phyloP scores from a whole-genome alignment of 2,888 invertebrate genomes.

The Tipula lateralis region DNA sequence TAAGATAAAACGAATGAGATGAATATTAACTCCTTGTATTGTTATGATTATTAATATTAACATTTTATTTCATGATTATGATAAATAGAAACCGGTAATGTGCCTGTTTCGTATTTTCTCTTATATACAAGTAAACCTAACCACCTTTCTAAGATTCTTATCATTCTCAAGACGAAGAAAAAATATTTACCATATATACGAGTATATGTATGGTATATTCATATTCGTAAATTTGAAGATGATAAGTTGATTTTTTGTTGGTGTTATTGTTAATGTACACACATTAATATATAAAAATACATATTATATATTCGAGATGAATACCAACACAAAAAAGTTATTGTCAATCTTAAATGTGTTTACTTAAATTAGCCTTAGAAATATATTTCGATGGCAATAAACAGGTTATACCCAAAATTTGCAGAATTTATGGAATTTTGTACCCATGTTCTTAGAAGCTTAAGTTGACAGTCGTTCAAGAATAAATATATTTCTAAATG shows the following conservation, averaged over 20 bases:
- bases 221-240: neutral
- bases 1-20: constrained; percentile 11
- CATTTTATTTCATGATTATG: constrained; percentile 19
- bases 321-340: neutral
- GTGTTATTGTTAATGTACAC: neutral
- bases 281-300: neutral
- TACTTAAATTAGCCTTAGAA: neutral
- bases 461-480: neutral
- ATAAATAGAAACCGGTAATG: constrained; percentile 24
- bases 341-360: neutral
- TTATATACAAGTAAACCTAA: neutral
- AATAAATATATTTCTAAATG: neutral
- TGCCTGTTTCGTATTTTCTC: neutral
- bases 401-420: neutral
- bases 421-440: neutral
- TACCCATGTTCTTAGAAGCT: neutral
- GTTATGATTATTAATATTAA: constrained; percentile 5
- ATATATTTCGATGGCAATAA: neutral
- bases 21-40: constrained; percentile 4
- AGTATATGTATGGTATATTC: neutral
- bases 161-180: neutral
- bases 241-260: neutral
- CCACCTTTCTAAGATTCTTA: neutral
- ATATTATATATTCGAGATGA: neutral
- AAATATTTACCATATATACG: no score